These are phyloP conservation scores for Ptilonorhynchus violaceus DNA, from an alignment of 2,113 vertebrate species.

Conservation along the genomic window DNA sequence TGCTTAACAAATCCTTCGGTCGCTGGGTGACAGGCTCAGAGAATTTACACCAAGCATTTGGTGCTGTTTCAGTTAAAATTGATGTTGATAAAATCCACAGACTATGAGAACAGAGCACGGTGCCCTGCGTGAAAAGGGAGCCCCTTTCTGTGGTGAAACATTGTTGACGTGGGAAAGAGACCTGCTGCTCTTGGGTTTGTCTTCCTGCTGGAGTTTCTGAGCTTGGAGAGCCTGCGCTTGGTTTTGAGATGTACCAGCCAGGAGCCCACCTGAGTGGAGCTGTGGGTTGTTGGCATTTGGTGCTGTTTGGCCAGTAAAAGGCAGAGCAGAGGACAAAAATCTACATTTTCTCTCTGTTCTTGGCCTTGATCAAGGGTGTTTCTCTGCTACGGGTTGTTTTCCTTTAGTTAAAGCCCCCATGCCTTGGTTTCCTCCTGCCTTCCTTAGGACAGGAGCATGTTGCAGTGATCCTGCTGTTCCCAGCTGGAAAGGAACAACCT, in stretches of 20 bases:
- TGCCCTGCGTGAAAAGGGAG: neutral
- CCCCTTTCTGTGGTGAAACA: neutral
- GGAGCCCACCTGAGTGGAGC: neutral
- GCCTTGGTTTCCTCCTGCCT: neutral
- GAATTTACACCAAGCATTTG: neutral
- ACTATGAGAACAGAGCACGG: neutral
- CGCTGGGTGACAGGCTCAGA: neutral
- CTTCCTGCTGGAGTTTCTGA: neutral
- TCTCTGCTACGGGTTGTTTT: neutral
- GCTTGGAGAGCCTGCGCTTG: neutral
- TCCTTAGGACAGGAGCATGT: rapidly evolving
- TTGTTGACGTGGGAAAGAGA: rapidly evolving
- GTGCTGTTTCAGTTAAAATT: neutral
- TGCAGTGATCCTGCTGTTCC: neutral
- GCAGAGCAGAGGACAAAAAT: neutral
- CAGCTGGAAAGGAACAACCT: neutral
- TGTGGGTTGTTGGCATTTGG: rapidly evolving
- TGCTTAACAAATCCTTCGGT: neutral
- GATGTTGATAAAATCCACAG: neutral
- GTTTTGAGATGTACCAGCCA: neutral
- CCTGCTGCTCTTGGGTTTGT: neutral
- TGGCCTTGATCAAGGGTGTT: neutral
- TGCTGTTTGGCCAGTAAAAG: neutral
- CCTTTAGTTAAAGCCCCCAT: neutral
- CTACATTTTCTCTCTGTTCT: neutral